These are phyloP conservation scores for Drosophila atripex DNA, from an alignment of 2,888 invertebrate species.

Conservation along the genomic window DNA sequence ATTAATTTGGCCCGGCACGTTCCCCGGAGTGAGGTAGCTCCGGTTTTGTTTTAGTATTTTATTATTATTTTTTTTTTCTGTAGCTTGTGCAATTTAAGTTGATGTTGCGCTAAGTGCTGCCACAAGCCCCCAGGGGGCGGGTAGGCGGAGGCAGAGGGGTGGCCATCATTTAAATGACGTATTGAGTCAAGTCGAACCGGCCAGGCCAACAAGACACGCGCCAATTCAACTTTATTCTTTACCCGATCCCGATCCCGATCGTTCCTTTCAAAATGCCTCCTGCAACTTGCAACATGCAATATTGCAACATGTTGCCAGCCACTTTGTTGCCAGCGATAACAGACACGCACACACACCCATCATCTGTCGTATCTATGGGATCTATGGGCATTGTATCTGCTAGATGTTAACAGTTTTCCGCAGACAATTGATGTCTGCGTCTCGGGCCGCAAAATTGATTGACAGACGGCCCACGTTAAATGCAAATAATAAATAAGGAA, in stretches of 20 bases:
- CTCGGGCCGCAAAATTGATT: slow-evolving; percentile 30
- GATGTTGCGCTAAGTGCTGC: slow-evolving; percentile 77
- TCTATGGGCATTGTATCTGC: slow-evolving; percentile 4
- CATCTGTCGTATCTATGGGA: neutral
- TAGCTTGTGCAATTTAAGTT: slow-evolving; percentile 64
- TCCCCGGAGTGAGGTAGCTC: slow-evolving; percentile 48
- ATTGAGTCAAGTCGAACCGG: slow-evolving; percentile 70
- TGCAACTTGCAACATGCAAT: slow-evolving; percentile 27
- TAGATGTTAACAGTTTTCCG: slow-evolving; percentile 41
- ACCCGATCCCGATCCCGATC: slow-evolving; percentile 16
- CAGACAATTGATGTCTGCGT: slow-evolving; percentile 26
- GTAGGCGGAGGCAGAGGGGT: slow-evolving; percentile 15
- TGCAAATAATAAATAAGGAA: slow-evolving; percentile 5
- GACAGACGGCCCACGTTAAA: slow-evolving; percentile 24
- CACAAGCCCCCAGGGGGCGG: slow-evolving; percentile 33
- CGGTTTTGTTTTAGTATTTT: slow-evolving; percentile 22
- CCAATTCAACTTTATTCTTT: slow-evolving; percentile 23
- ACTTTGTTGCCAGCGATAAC: slow-evolving; percentile 37
- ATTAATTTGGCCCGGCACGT: slow-evolving; percentile 77
- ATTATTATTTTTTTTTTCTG: slow-evolving; percentile 2
- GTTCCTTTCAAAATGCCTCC: slow-evolving; percentile 12
- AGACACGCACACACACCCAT: slow-evolving; percentile 19
- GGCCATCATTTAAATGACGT: slow-evolving; percentile 74
- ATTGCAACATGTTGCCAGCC: slow-evolving; percentile 40
- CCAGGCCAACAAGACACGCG: slow-evolving; percentile 26